Evolutionary conservation across 2,113 vertebrate species (phyloP).

Genomic region (Crocuta crocuta): DNA sequence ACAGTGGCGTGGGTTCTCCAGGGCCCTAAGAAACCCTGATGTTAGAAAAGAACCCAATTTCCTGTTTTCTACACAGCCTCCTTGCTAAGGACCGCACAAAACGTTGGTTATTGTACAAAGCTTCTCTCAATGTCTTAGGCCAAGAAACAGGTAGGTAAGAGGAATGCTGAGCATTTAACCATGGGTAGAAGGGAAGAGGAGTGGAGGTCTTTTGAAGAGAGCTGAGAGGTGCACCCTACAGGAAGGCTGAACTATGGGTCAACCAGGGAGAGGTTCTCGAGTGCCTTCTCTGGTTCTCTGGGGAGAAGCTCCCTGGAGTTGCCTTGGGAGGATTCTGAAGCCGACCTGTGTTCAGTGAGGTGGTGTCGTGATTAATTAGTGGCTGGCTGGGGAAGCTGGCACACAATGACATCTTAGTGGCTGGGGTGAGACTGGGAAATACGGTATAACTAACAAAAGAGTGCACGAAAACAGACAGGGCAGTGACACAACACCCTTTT

Average conservation of each 20-base stretch:
- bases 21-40: neutral
- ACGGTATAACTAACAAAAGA: neutral
- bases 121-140: neutral
- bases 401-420: neutral
- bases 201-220: neutral
- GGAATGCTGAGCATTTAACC: neutral
- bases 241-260: neutral
- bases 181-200: neutral
- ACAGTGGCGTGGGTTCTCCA: neutral
- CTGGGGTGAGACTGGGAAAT: rapidly evolving
- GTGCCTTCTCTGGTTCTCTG: neutral
- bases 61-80: neutral
- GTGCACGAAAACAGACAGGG: neutral
- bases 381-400: neutral
- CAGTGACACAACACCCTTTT: neutral
- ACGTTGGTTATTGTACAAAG: neutral
- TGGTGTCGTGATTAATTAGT: neutral
- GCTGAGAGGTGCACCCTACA: too few species aligned
- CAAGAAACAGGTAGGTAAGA: neutral
- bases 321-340: neutral
- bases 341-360: neutral
- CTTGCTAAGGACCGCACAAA: neutral
- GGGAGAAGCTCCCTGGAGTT: neutral
- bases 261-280: neutral
- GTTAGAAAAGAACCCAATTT: neutral